A percentile compares a stretch with the other conserved stretches of the same genome.
These are phyloP conservation scores for Anas georgica DNA, from an alignment of 2,797 vertebrate genomes.

Conservation along the genomic window DNA sequence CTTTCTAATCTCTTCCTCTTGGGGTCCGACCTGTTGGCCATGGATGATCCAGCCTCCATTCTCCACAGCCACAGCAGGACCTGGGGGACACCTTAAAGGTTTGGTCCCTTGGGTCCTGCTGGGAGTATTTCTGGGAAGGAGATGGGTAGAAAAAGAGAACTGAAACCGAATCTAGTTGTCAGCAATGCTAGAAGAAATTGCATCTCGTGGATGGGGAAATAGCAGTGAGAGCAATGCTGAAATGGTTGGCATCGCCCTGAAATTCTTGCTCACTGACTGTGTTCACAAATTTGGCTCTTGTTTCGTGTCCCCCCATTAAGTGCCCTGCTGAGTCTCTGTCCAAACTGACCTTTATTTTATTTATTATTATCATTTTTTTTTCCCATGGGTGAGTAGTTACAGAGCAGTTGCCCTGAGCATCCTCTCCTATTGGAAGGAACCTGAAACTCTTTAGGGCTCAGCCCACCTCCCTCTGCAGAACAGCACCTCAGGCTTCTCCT, in stretches of 20 bases:
- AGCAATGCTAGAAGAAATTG: not conserved
- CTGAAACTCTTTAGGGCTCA: not conserved
- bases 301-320: not conserved
- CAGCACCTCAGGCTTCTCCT: no score
- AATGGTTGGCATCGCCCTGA: not conserved
- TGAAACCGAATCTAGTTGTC: not conserved
- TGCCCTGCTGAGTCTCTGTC: not conserved
- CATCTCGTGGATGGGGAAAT: fast-evolving
- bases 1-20: not conserved
- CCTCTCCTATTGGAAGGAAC: not conserved
- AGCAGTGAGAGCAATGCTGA: not conserved
- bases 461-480: not conserved
- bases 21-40: fast-evolving
- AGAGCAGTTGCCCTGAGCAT: not conserved
- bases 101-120: not conserved
- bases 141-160: not conserved
- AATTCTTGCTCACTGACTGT: not conserved
- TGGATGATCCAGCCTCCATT: not conserved
- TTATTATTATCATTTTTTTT: not conserved
- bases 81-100: not conserved
- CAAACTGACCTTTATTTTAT: no score
- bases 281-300: not conserved
- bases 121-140: not conserved
- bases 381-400: not conserved
- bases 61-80: fast-evolving